Conservation (phyloP, 2,113 vertebrate genomes). For the Oriolus oriolus region DNA sequence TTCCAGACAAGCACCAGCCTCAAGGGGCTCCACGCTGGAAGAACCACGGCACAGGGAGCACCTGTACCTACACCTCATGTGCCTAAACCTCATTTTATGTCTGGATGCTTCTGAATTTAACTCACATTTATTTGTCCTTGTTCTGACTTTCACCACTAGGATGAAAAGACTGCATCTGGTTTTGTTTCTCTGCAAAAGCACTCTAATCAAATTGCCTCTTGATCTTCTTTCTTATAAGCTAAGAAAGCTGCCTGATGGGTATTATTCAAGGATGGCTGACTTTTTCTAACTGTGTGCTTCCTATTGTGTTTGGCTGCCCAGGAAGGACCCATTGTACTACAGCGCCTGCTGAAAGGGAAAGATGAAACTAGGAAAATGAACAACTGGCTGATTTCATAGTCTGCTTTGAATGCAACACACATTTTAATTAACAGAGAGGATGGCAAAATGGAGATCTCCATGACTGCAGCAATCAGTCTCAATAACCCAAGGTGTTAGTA, state of each 20-base stretch:
- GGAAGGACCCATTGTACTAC: slow-evolving; percentile 18
- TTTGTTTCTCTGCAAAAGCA: slow-evolving; percentile 34
- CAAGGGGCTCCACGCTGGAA: not conserved
- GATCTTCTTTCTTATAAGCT: slow-evolving; percentile 33
- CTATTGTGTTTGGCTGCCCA: slow-evolving; percentile 33
- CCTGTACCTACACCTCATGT: not conserved
- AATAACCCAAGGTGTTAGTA: not conserved
- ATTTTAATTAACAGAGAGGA: not conserved
- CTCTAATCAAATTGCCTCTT: slow-evolving; percentile 40
- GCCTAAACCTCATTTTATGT: not conserved
- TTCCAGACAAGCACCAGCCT: not conserved
- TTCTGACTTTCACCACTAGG: slow-evolving; percentile 22
- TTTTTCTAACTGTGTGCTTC: slow-evolving; percentile 16
- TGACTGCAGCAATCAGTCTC: not conserved
- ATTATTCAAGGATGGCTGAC: slow-evolving; percentile 46
- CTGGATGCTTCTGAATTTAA: not conserved
- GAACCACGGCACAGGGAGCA: not conserved
- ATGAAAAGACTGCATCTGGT: slow-evolving; percentile 20
- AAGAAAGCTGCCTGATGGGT: slow-evolving; percentile 46
- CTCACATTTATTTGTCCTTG: slow-evolving; percentile 31
- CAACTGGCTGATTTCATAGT: not conserved
- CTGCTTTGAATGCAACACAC: not conserved
- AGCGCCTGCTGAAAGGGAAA: not conserved
- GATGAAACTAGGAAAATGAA: slow-evolving; percentile 19
- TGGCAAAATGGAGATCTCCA: not conserved